Base-by-base conservation (phyloP, 2,888 invertebrate genomes). In the Dicranocentrus wangi region DNA sequence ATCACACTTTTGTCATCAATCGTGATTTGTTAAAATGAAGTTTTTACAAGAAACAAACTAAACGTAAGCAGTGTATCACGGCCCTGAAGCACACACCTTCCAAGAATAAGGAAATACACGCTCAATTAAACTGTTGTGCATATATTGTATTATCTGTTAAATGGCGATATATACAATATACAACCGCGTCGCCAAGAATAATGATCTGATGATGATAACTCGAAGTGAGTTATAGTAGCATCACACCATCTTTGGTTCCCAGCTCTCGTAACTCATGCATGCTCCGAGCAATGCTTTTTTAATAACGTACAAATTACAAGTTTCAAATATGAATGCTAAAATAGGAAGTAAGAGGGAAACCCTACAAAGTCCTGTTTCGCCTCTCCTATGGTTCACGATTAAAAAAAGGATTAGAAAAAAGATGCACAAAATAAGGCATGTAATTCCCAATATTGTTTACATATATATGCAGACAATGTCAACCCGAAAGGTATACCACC, bases 1-100 rank as follows among this genome's bases (percentile, higher is more conserved):
- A 69, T 17, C 68, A 13, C 25, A 58, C 58, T 42, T 61, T 42
- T 61, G 71, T 60, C 60, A 71, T 71, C 71, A 61, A 61, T 71
- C 71, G 71, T 71, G 60, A 71, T 60, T 70, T n/a, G 55, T 15
- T 55, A 55, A 69, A 58, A 42, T 39, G 39, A 25, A 15, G 39
- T 71, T 71, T 71, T 71, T 28, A 47, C 43, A 61, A n/a, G 51
- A 17, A 5, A 51, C 3, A 10, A n/a, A 51, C 39, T n/a, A n/a
- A n/a, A n/a, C n/a, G n/a, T n/a, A 39, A 39, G 13, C 39, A 39
- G 39, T 13, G 39, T 13, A 39, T 13, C 39, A 39, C 39, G 13
- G 39, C 39, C 39, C 39, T 5, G 7, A 5, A 5, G 39, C 39
- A 39, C 5, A 47, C 39, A 39, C 39, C 7, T 13, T 15, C n/a